Percentiles rank a stretch among this genome's conserved stretches.
phyloP scores from a whole-genome alignment of 2,797 vertebrate species.

The Triplophysa bombifrons region DNA sequence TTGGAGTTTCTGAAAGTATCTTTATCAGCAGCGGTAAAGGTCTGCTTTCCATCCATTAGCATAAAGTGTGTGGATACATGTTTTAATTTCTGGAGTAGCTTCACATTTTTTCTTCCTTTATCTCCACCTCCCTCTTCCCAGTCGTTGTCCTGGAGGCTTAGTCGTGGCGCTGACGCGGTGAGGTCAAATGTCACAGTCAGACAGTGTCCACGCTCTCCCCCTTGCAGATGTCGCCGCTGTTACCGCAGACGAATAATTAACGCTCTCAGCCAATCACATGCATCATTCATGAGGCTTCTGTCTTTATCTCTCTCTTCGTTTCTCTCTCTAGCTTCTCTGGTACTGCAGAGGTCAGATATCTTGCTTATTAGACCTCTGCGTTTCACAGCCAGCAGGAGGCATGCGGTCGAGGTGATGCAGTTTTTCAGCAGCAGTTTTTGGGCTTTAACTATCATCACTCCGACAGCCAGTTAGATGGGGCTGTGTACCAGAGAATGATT shows the following conservation, averaged over 20 bases:
- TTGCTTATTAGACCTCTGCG: conserved; percentile 37
- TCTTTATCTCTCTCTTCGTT: conserved; percentile 4
- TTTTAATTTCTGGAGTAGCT: conserved; percentile 30
- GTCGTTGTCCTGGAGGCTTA: conserved; percentile 35
- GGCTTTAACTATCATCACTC: conserved; percentile 51
- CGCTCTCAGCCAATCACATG: conserved; percentile 54
- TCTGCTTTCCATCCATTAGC: conserved; percentile 60
- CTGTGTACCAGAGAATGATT: conserved; percentile 51
- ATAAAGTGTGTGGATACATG: conserved; percentile 49
- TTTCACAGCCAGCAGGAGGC: conserved; percentile 27
- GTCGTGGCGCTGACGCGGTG: conserved; percentile 31
- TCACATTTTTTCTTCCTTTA: conserved; percentile 20
- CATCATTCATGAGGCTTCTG: conserved; percentile 58
- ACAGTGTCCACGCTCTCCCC: conserved; percentile 36
- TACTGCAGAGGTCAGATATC: conserved; percentile 44
- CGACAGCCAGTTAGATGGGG: conserved; percentile 53
- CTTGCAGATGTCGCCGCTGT: conserved; percentile 56
- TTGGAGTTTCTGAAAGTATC: conserved; percentile 53
- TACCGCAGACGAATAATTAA: conserved; percentile 59
- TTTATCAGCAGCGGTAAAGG: conserved; percentile 59
- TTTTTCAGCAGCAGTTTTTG: conserved; percentile 57
- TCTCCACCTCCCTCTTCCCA: conserved; percentile 11
- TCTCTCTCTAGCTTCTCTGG: conserved; percentile 15
- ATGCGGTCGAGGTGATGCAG: conserved; percentile 33
- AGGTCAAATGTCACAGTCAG: conserved; percentile 48